phyloP scores from a whole-genome alignment of 2,888 invertebrate genomes.

The Ochlodes sylvanus region DNA sequence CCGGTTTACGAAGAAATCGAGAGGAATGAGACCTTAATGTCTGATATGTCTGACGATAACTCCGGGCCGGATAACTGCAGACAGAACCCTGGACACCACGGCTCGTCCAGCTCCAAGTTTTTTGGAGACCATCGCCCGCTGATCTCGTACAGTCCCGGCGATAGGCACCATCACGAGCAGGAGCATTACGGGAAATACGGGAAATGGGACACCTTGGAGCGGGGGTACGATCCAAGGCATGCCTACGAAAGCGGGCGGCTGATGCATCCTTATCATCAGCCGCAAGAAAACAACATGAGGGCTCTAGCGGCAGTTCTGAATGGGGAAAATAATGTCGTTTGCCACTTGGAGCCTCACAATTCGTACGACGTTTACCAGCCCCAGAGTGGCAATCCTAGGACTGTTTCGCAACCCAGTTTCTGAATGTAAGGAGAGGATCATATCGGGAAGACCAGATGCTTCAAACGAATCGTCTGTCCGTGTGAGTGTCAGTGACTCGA shows the following conservation, averaged over 20 bases:
- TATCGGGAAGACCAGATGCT: constrained; percentile 18
- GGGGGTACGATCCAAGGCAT: constrained; percentile 77
- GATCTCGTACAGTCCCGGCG: constrained; percentile 90
- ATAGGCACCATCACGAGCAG: constrained; percentile 80
- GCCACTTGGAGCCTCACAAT: constrained; percentile 92
- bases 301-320: constrained; percentile 92
- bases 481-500: constrained; percentile 57
- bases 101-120: constrained; percentile 87
- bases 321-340: constrained; percentile 93
- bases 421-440: constrained; percentile 49
- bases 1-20: constrained; percentile 94
- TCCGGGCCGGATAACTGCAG: constrained; percentile 87
- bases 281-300: constrained; percentile 84
- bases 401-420: constrained; percentile 82
- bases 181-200: constrained; percentile 80
- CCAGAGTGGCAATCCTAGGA: constrained; percentile 75
- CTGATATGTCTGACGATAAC: constrained; percentile 91
- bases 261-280: constrained; percentile 82
- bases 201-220: constrained; percentile 82
- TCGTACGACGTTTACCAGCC: constrained; percentile 79
- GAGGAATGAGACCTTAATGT: constrained; percentile 89
- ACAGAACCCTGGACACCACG: constrained; percentile 86
- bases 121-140: constrained; percentile 93
- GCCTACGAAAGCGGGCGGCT: constrained; percentile 79
- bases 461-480: constrained; percentile 34